A percentile compares a stretch with the other conserved stretches of the same genome.
Evolutionary conservation across 2,797 vertebrate genomes (phyloP).

Genomic region (Hydrophis major): DNA sequence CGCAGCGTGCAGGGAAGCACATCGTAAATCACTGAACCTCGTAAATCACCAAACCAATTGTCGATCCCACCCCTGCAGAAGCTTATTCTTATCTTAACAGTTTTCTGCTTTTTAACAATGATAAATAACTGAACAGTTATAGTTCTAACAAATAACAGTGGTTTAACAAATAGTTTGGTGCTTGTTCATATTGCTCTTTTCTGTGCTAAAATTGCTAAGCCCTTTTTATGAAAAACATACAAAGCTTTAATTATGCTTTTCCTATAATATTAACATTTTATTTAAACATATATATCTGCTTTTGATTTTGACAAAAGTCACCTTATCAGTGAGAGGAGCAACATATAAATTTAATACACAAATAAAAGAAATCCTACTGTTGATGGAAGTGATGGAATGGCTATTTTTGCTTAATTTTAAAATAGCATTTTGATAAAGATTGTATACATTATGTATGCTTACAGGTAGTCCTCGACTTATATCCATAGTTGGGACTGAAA

Average conservation of each 20-base stretch:
- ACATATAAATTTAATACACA: neutral
- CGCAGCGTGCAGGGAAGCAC: too few species aligned
- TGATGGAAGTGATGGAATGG: neutral
- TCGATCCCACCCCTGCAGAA: too few species aligned
- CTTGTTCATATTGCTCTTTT: neutral
- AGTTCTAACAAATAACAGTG: neutral
- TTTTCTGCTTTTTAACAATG: conserved; percentile 2
- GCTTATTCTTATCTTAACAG: neutral
- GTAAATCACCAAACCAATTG: too few species aligned
- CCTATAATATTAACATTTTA: neutral
- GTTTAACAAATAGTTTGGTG: neutral
- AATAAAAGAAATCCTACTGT: neutral
- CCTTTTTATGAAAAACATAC: neutral
- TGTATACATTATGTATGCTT: neutral
- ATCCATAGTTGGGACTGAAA: neutral
- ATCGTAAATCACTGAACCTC: too few species aligned
- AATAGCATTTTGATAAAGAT: neutral
- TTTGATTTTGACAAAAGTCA: neutral
- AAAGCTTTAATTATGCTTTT: neutral
- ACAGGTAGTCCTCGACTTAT: neutral
- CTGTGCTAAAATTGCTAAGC: neutral
- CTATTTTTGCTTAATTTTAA: neutral
- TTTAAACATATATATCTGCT: neutral
- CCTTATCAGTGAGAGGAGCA: neutral
- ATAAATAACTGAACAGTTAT: neutral